Evolutionary conservation across 2,888 invertebrate species (phyloP).

Genomic region (Crematogaster levior): DNA sequence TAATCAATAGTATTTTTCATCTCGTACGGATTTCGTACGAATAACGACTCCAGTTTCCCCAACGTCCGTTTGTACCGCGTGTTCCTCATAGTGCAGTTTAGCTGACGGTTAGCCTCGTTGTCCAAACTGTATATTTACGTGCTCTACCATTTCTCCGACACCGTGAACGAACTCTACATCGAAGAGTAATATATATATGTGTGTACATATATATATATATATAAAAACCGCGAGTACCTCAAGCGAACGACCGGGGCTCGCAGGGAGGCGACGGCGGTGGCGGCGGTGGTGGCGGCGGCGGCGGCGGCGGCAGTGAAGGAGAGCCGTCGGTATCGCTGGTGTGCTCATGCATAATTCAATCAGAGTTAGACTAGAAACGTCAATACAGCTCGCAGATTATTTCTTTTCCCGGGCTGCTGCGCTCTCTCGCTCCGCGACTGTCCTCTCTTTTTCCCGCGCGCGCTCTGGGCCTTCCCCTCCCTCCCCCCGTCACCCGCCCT

Average conservation of each 20-base stretch:
- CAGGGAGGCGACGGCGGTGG: constrained; percentile 32
- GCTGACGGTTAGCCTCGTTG: constrained; percentile 31
- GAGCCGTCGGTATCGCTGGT: constrained; percentile 82
- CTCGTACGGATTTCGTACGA: constrained; percentile 18
- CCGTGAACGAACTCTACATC: constrained; percentile 30
- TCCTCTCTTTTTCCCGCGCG: constrained; percentile 63
- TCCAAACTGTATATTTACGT: constrained; percentile 8
- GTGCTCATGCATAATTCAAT: constrained; percentile 86
- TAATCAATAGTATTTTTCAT: constrained; percentile 46
- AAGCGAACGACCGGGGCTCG: constrained; percentile 48
- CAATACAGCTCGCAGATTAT: constrained; percentile 86
- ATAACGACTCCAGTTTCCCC: constrained; percentile 15
- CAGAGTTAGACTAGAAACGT: constrained; percentile 86
- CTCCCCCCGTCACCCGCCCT: constrained; percentile 66
- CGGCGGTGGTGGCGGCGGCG: constrained; percentile 20
- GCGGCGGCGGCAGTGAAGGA: constrained; percentile 64
- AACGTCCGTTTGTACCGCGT: background rate
- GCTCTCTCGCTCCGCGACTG: constrained; percentile 74
- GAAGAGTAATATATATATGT: constrained; percentile 3
- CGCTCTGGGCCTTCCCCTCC: too few species aligned
- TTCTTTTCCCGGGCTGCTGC: constrained; percentile 85
- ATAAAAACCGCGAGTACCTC: constrained; percentile 22
- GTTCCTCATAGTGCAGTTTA: constrained; percentile 28
- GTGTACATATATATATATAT: constrained; percentile 6
- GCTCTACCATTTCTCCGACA: constrained; percentile 30